Evolutionary conservation across 1,140 invertebrate genomes (phyloP), one percentile per base, ranked within the genome.

Genomic region (Nomia melanderi): DNA sequence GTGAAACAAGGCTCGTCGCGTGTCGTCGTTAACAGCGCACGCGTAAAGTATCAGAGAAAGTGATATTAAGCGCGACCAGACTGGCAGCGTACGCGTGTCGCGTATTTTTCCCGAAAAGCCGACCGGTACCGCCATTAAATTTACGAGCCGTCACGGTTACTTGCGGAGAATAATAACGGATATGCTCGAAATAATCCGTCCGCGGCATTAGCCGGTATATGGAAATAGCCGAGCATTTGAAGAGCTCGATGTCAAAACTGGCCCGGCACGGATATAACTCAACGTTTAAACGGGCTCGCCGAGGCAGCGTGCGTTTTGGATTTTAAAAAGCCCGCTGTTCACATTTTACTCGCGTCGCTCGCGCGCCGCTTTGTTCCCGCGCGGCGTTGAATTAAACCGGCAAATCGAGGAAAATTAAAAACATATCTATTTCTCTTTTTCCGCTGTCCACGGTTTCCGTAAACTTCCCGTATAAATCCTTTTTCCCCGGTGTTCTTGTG

Each of bases 121-220:
- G 31, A 8, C 63, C 62, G 7, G 29, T 27, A 27, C 25, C 4
- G 23, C 64, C 29, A 69, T 76, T 76, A 69, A 76, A 76, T 76
- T 76, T 76, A 69, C 73, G 73, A 76, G 73, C 73, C 65, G 73
- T 69, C 73, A 56, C 63, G 65, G 73, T 76, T 59, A 69, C 73
- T 69, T 76, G 54, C 54, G 50, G 69, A 76, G 73, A 69, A 76
- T 76, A 76, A 76, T 76, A 76, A 75, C 65, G 64, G 67, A 76
- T 67, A 76, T 65, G 54, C 73, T 59, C 29, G 54, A 66, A 76
- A 76, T 76, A 76, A 76, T 76, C 65, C 73, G 31, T 65, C 64
- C 23, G 36, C n/a, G 65, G n/a, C 47, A 59, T 69, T 69, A 69
- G 54, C 65, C 64, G 65, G 29, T 76, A 76, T 76, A 76, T 76